Percentiles rank a stretch among this genome's conserved stretches.
Evolutionary conservation across 1,140 invertebrate genomes (phyloP).

Genomic region (Ceratoteleas bidentatus): DNA sequence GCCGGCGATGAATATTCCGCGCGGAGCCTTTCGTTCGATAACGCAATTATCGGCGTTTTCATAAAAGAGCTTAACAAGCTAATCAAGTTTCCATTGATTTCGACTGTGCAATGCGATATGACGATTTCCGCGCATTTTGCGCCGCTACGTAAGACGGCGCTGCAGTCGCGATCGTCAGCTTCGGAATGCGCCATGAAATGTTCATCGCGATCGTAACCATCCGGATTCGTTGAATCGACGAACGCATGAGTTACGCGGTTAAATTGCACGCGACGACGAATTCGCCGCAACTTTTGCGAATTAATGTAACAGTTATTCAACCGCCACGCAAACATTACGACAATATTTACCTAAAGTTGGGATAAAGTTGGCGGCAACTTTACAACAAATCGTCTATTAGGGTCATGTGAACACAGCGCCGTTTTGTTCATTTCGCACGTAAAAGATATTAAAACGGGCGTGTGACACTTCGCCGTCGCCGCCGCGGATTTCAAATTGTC

Average conservation of each 20-base stretch:
- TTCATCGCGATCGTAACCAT: too few relatives aligned
- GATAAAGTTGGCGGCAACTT: slow-evolving; percentile 24
- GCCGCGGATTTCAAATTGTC: background rate
- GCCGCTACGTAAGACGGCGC: too few relatives aligned
- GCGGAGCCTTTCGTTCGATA: slow-evolving; percentile 19
- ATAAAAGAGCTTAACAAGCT: slow-evolving; percentile 45
- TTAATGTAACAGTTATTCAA: slow-evolving; percentile 34
- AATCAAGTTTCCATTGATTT: slow-evolving; percentile 48
- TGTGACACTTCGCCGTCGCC: background rate
- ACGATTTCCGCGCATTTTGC: too few relatives aligned
- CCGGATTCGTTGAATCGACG: too few relatives aligned
- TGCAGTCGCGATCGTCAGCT: too few relatives aligned
- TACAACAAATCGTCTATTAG: slow-evolving; percentile 29
- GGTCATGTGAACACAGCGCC: slow-evolving; percentile 11
- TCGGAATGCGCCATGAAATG: too few relatives aligned
- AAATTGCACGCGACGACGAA: too few relatives aligned
- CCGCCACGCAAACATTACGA: slow-evolving; percentile 18
- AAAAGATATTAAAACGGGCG: slow-evolving; percentile 22
- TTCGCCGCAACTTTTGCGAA: slow-evolving; percentile 12
- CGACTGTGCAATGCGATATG: slow-evolving; percentile 29
- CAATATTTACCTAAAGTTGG: slow-evolving; percentile 29
- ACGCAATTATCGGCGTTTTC: slow-evolving; percentile 34
- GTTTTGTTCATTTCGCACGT: slow-evolving; percentile 2
- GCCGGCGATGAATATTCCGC: slow-evolving; percentile 12
- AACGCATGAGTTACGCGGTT: too few relatives aligned